Evolutionary conservation across 2,797 vertebrate genomes (phyloP).

Genomic region (Manis javanica): DNA sequence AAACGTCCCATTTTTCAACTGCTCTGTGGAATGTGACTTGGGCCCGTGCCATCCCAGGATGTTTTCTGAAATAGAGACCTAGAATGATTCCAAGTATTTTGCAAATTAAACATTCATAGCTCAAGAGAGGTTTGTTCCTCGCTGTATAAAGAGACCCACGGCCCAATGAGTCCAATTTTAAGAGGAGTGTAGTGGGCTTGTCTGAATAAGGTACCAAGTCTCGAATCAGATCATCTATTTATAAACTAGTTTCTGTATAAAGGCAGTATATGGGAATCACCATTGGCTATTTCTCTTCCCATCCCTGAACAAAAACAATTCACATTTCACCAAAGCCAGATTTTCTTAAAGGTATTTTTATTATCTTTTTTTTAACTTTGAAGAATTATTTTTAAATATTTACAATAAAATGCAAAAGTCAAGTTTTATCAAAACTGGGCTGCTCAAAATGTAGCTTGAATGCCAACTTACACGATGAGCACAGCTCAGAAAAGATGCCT

Average conservation of each 20-base stretch:
- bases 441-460: background rate
- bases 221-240: too few relatives aligned
- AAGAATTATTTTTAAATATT: background rate
- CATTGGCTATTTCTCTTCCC: background rate
- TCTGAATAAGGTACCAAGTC: background rate
- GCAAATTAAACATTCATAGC: conserved; percentile 39
- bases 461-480: background rate
- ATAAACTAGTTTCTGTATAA: background rate
- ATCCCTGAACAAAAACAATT: background rate
- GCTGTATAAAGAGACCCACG: fast-evolving
- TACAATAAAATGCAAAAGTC: background rate
- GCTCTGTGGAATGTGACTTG: conserved; percentile 93
- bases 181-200: background rate
- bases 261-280: background rate
- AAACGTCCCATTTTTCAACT: conserved; percentile 92
- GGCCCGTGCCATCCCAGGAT: conserved; percentile 94
- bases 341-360: background rate
- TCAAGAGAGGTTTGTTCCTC: background rate
- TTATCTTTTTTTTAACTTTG: background rate
- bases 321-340: background rate
- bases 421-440: background rate
- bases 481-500: background rate
- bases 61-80: conserved; percentile 91
- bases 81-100: conserved; percentile 67
- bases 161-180: background rate